A percentile compares a stretch with the other conserved stretches of the same genome.
phyloP scores from a whole-genome alignment of 1,140 invertebrate species.

The Drosophila aff. region DNA sequence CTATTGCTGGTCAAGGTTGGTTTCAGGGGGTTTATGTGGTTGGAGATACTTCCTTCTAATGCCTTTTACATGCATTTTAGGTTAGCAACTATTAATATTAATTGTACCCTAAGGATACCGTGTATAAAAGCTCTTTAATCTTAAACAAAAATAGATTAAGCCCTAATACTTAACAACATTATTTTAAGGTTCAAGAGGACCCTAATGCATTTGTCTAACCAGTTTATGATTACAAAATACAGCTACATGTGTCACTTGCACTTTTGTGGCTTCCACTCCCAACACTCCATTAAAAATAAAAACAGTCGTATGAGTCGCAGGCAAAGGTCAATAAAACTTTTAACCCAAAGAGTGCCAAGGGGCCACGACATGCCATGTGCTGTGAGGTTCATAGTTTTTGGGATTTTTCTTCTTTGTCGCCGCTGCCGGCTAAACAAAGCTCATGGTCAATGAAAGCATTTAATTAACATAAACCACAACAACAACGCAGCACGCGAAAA shows the following conservation, averaged over 20 bases:
- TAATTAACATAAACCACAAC: slow-evolving; percentile 72
- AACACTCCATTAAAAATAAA: slow-evolving; percentile 38
- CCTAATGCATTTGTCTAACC: not conserved
- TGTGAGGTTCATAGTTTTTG: slow-evolving; percentile 14
- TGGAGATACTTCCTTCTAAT: too few relatives aligned
- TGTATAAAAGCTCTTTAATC: not conserved
- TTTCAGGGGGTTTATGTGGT: too few relatives aligned
- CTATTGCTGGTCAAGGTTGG: too few relatives aligned
- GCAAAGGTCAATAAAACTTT: slow-evolving; percentile 75
- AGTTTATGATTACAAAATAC: not conserved
- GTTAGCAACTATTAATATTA: too few relatives aligned
- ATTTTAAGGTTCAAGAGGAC: not conserved
- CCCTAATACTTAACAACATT: not conserved
- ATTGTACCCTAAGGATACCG: not conserved
- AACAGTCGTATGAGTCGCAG: slow-evolving; percentile 20
- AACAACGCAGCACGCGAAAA: slow-evolving; percentile 55
- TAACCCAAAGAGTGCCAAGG: slow-evolving; percentile 49
- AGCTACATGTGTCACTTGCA: slow-evolving; percentile 22
- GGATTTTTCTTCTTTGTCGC: slow-evolving; percentile 12
- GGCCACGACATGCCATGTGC: slow-evolving; percentile 53
- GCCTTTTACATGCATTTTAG: too few relatives aligned
- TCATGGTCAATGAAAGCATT: slow-evolving; percentile 82
- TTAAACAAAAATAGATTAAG: not conserved
- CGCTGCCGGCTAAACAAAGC: slow-evolving; percentile 36
- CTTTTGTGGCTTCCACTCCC: slow-evolving; percentile 6